Conservation (phyloP, 2,888 invertebrate genomes). For the Bombylius discolor region DNA sequence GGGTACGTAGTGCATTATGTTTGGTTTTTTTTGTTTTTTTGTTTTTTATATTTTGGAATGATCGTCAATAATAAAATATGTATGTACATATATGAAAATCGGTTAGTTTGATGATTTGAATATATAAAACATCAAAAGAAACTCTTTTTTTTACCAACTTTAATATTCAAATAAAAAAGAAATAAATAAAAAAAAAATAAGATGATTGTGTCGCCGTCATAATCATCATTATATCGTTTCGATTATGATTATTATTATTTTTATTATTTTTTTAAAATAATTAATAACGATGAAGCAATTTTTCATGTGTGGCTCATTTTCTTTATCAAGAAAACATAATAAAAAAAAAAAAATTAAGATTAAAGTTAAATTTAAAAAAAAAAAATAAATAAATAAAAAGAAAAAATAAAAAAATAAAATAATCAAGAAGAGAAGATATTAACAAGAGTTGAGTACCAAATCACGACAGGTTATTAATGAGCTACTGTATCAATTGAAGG, state of each 20-base stretch:
- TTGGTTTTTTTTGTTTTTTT: too few species aligned
- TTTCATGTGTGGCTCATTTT: conserved; percentile 8
- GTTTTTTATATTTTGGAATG: too few species aligned
- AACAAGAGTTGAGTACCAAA: conserved; percentile 8
- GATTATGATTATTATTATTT: too few species aligned
- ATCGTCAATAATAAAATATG: too few species aligned
- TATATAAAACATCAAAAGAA: too few species aligned
- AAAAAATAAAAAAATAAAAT: background rate
- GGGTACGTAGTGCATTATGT: too few species aligned
- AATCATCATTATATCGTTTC: background rate
- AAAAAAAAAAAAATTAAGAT: too few species aligned
- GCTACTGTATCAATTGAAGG: conserved; percentile 8
- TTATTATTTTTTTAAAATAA: background rate
- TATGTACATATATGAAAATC: too few species aligned
- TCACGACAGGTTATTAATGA: conserved; percentile 15
- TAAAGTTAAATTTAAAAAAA: background rate
- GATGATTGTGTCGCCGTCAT: background rate
- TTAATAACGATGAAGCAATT: conserved; percentile 12
- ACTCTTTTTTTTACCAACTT: too few species aligned
- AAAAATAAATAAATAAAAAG: background rate
- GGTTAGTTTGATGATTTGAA: too few species aligned
- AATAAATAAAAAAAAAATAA: too few species aligned
- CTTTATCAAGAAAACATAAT: background rate
- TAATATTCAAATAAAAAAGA: too few species aligned
- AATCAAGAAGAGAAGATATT: background rate